phyloP scores from a whole-genome alignment of 2,888 invertebrate species.

The Drosophila parthenogenetica region DNA sequence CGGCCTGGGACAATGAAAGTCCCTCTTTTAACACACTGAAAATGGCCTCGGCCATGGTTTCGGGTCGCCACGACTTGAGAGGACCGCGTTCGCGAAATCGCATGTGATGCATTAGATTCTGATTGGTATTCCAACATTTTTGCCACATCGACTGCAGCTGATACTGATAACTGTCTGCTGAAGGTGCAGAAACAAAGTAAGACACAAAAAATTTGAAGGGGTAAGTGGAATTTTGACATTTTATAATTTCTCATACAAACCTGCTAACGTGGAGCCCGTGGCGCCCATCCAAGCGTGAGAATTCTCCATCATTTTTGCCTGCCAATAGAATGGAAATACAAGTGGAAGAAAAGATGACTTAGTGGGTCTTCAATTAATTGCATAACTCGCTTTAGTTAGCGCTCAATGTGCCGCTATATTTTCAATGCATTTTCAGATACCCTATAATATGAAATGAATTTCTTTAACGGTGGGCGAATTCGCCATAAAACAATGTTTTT shows the following conservation, averaged over 20 bases:
- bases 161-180: constrained; percentile 96
- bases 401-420: constrained; percentile 62
- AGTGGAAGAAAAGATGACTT: constrained; percentile 18
- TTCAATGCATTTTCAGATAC: constrained; percentile 35
- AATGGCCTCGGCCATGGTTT: constrained; percentile 97
- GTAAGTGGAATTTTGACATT: constrained; percentile 13
- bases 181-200: constrained; percentile 30
- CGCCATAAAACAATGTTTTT: constrained; percentile 1
- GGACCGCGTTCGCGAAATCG: constrained; percentile 96
- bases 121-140: constrained; percentile 97
- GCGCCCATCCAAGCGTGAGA: constrained; percentile 95
- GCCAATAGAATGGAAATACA: constrained; percentile 84
- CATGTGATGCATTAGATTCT: constrained; percentile 95
- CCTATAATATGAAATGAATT: neutral
- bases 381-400: constrained; percentile 67
- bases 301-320: constrained; percentile 96
- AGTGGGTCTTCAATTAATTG: constrained; percentile 67
- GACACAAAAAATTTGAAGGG: constrained; percentile 9
- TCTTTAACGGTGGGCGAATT: too few relatives aligned
- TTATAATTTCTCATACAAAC: constrained; percentile 87
- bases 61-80: constrained; percentile 96
- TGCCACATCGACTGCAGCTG: constrained; percentile 98
- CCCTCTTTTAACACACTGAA: constrained; percentile 96
- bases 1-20: constrained; percentile 94
- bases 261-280: constrained; percentile 95